phyloP scores from a whole-genome alignment of 1,140 invertebrate genomes.

The Nasonia giraulti region DNA sequence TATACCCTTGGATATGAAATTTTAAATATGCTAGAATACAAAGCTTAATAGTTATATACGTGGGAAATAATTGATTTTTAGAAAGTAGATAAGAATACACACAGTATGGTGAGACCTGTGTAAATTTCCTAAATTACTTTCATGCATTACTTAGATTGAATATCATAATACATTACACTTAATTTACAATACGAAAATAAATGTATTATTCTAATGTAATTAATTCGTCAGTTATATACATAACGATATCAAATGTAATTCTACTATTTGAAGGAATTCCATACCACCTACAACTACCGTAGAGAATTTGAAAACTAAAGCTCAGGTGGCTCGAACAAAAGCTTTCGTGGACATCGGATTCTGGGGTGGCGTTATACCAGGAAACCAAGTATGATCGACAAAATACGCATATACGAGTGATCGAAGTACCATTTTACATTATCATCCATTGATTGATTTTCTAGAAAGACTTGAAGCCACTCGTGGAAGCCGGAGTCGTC shows the following conservation, averaged over 20 bases:
- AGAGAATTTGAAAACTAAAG: slow-evolving; percentile 78
- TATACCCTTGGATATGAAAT: too few species aligned
- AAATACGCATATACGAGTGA: slow-evolving; percentile 5
- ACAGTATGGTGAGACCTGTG: too few species aligned
- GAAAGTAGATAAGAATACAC: too few species aligned
- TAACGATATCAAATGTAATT: slow-evolving; percentile 27
- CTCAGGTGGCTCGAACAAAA: slow-evolving; percentile 76
- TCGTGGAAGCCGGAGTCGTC: slow-evolving; percentile 80
- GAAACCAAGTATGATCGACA: slow-evolving; percentile 74
- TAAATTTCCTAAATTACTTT: too few species aligned
- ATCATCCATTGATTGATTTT: slow-evolving; percentile 42
- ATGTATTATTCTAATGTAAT: too few species aligned
- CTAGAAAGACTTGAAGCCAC: slow-evolving; percentile 76
- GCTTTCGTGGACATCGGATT: slow-evolving; percentile 83
- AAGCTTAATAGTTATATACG: too few species aligned
- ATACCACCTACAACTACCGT: slow-evolving; percentile 82
- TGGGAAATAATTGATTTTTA: too few species aligned
- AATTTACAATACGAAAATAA: too few species aligned
- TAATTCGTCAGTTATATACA: too few species aligned
- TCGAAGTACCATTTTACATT: not conserved
- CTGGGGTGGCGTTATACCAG: slow-evolving; percentile 83
- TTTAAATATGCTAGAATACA: too few species aligned
- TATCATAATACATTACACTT: too few species aligned
- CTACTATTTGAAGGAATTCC: slow-evolving; percentile 76
- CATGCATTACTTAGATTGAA: too few species aligned